Evolutionary conservation across 2,888 invertebrate species (phyloP), one percentile per base, ranked within the genome.

Genomic region (Morpho deidamia): DNA sequence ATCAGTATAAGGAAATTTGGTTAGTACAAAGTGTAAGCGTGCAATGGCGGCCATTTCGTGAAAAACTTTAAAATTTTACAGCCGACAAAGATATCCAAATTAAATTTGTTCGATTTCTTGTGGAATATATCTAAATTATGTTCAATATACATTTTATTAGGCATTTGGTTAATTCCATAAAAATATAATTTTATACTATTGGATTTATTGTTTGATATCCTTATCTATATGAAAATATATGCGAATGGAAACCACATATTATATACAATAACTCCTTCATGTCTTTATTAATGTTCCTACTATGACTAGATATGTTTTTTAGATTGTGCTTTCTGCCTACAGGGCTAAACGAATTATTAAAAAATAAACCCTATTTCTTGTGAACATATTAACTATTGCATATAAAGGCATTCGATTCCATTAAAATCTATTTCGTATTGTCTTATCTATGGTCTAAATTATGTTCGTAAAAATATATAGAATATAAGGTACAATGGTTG

Each of bases 291-390:
- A 54, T 48, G 51, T 44, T 48, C 54, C 82, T 84, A 85, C 85
- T 70, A 72, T 89, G 88, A 89, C 88, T 89, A 89, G 88, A 89
- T 89, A 89, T 89, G 88, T 89, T 82, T 85, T n/a, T 80, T 23
- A 76, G 72, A 81, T 84, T 81, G 84, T 86, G 87, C 83, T 76
- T 73, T 74, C 69, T 67, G 70, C 69, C 67, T 71, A 71, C 71
- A 70, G 71, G 76, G 76, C 77, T 74, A 72, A 78, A 81, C 75
- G 75, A 78, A 78, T 70, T 72, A 70, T 65, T 71, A 72, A 74
- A 85, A 84, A 87, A 86, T 85, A 86, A 86, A 74, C 76, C 76
- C 78, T 84, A 76, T 81, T 70, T 75, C 53, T 72, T 78, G 72
- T 76, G 72, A 86, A 85, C 81, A 69, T 80, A 84, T 74, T 82